Evolutionary conservation across 2,888 invertebrate genomes (phyloP).

Genomic region (Oscheius sp.): DNA sequence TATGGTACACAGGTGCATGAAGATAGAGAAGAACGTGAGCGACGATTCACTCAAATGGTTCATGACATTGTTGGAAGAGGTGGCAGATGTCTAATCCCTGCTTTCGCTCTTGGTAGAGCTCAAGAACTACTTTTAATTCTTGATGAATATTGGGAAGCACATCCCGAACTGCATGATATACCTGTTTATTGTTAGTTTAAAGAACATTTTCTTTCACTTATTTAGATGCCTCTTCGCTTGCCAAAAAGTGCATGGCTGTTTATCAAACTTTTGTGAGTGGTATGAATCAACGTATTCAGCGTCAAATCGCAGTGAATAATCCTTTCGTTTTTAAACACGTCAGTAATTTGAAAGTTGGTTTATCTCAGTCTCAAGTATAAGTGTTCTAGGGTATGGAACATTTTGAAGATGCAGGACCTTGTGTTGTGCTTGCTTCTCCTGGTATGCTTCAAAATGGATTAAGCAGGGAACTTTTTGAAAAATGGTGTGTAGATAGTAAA

Average conservation of each 20-base stretch:
- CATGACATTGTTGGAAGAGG: slow-evolving; percentile 95
- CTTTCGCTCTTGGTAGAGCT: slow-evolving; percentile 95
- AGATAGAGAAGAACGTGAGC: slow-evolving; percentile 93
- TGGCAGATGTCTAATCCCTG: slow-evolving; percentile 97
- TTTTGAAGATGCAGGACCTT: slow-evolving; percentile 98
- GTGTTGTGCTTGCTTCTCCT: slow-evolving; percentile 98
- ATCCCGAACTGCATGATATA: slow-evolving; percentile 95
- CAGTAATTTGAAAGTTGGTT: slow-evolving; percentile 72
- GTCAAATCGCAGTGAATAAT: slow-evolving; percentile 96
- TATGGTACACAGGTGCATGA: slow-evolving; percentile 99
- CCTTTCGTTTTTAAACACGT: slow-evolving; percentile 99
- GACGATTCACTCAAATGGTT: slow-evolving; percentile 79
- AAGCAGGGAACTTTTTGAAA: slow-evolving; percentile 95
- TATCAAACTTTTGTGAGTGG: slow-evolving; percentile 99
- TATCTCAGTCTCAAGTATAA: neutral
- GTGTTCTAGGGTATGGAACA: slow-evolving; percentile 88
- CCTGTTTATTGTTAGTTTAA: slow-evolving; percentile 87
- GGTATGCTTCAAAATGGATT: slow-evolving; percentile 99
- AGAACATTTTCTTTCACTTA: neutral
- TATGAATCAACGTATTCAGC: slow-evolving; percentile 95
- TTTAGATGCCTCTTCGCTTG: slow-evolving; percentile 89
- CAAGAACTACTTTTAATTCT: slow-evolving; percentile 73
- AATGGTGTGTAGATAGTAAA: slow-evolving; percentile 97
- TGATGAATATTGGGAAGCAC: slow-evolving; percentile 97
- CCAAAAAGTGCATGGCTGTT: slow-evolving; percentile 99